phyloP scores from a whole-genome alignment of 64 coral and sea anemone species.

The Stichodactyla mertensii region DNA sequence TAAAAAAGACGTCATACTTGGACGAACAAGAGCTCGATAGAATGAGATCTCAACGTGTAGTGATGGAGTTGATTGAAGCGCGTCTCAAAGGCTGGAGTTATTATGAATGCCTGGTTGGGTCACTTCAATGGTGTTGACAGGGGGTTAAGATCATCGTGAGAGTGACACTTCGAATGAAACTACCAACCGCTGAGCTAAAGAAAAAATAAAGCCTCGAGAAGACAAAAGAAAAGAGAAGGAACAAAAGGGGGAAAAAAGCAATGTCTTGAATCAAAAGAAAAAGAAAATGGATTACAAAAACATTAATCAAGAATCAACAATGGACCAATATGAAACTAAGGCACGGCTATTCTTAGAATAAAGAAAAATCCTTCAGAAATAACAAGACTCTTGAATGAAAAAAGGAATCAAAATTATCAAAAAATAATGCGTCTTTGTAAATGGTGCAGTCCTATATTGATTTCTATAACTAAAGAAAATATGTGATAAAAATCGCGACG shows the following conservation, averaged over 20 bases:
- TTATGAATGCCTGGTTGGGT: not conserved
- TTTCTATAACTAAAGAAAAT: too few species aligned
- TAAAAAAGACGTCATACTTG: slow-evolving; percentile 10
- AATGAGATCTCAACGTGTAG: not conserved
- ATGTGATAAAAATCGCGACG: too few species aligned
- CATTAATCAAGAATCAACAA: not conserved
- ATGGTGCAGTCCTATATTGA: too few species aligned
- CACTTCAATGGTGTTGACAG: not conserved
- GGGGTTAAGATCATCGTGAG: not conserved
- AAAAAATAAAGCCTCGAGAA: not conserved
- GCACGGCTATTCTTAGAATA: not conserved
- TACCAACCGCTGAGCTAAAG: not conserved
- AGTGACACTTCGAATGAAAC: slow-evolving; percentile 4
- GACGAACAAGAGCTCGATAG: not conserved
- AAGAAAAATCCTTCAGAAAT: not conserved
- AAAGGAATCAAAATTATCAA: not conserved
- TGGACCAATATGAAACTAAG: not conserved
- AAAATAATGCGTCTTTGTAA: not conserved
- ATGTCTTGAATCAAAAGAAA: not conserved
- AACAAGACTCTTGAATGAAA: not conserved
- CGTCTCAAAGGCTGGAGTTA: not conserved
- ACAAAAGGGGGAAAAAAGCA: not conserved
- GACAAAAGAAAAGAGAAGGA: not conserved
- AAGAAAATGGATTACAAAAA: not conserved
- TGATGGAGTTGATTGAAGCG: not conserved